Base-by-base conservation (phyloP, 2,797 vertebrate genomes). In the Anguilla pacifica region DNA sequence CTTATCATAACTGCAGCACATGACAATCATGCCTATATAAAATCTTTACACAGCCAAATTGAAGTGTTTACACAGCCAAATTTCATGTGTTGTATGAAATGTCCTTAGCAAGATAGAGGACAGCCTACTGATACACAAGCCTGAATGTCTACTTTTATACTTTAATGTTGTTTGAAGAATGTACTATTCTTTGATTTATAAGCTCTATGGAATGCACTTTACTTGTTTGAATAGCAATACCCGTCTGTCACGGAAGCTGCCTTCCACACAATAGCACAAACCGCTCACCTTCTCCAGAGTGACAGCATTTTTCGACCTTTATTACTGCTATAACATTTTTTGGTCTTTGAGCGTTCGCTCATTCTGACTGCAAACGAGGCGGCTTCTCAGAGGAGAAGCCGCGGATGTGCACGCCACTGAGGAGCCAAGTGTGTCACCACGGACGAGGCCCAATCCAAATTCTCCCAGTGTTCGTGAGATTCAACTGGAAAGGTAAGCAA, bases 401-500 rank as follows among this genome's bases (percentile, higher is more conserved):
- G 46, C 0, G 79, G 43, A 35, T 55, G 10, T 4, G 28, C 51
- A n/a, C 49, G 17, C 11, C 28, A 53, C 25, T 83, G 46, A 22
- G 13, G 51, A 64, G 53, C 59, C 43, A 85, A 15, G 9, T n/a
- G n/a, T 15, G 39, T 49, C 53, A 91, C 57, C 85, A 88, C 88
- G 87, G 84, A 88, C 93, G 91, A 59, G 90, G 93, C 89, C 93
- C 94, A 94, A 94, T 95, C 94, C 93, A 90, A 90, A 89, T 94
- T 95, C 92, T 93, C 89, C 84, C 39, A 93, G 90, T 93, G 90
- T 91, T 85, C 28, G 55, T 89, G 93, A 88, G 91, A 94, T 92
- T 90, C 92, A 90, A 86, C 91, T 91, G 91, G 92, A 91, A 93
- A 95, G 93, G 94, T 94, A 93, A 92, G 92, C 90, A 89, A 95